A percentile compares a stretch with the other conserved stretches of the same genome.
phyloP scores from a whole-genome alignment of 1,140 invertebrate genomes.

The Oncopeltus fasciatus region DNA sequence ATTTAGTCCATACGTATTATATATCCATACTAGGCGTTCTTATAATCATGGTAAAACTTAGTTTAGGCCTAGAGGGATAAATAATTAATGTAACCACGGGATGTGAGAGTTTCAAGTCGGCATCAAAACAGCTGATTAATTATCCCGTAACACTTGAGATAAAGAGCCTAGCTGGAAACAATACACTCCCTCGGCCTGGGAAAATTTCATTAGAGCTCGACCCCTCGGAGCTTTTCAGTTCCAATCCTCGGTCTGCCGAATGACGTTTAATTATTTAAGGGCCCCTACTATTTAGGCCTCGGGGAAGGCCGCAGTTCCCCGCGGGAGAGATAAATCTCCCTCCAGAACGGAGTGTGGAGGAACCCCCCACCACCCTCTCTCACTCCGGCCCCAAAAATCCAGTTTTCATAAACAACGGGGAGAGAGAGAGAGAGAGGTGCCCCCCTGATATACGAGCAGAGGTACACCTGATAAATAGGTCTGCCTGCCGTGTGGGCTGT shows the following conservation, averaged over 20 bases:
- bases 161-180: too few relatives aligned
- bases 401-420: neutral
- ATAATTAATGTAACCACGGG: too few relatives aligned
- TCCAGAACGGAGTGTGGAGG: neutral
- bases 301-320: neutral
- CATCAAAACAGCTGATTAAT: too few relatives aligned
- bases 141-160: too few relatives aligned
- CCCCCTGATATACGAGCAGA: neutral
- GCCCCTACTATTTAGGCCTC: neutral
- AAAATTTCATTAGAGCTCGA: neutral
- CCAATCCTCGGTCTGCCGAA: neutral
- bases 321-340: neutral
- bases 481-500: neutral
- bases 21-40: too few relatives aligned
- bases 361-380: too few relatives aligned
- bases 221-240: conserved; percentile 7
- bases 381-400: neutral
- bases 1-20: too few relatives aligned
- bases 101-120: too few relatives aligned
- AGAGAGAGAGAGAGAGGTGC: neutral
- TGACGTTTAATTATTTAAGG: conserved; percentile 7
- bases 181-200: too few relatives aligned
- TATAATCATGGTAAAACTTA: too few relatives aligned
- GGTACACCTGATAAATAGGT: neutral
- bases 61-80: too few relatives aligned